Base-by-base conservation (phyloP, 1,140 invertebrate species). In the Hirudo medicinalis region DNA sequence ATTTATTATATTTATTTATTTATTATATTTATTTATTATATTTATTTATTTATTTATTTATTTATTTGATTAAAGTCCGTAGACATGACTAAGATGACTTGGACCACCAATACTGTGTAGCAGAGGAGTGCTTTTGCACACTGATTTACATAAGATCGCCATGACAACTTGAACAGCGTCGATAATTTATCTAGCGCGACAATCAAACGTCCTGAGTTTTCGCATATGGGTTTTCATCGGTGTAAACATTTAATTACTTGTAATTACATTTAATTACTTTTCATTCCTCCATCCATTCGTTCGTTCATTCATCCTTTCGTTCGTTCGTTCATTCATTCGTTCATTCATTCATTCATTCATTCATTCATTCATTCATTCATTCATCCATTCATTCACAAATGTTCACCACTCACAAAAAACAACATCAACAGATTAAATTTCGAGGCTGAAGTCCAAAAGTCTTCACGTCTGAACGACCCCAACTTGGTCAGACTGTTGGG, bases 401-500 rank as follows among this genome's bases (percentile, higher is more conserved):
- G n/a, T n/a, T n/a, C n/a, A n/a, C n/a, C n/a, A n/a, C n/a, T n/a
- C n/a, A n/a, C n/a, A n/a, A 63, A 63, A 8, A 25, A 63, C 57
- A 22, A 25, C 11, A 25, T 63, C 29, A 63, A 22, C 22, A 63
- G 90, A 82, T 85, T 88, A 78, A 91, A 93, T 77, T 94, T 96
- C 79, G 88, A 91, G 78, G 87, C 91, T 55, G 92, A 94, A 80
- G 89, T 94, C 0, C 86, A 89, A 75, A 90, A 92, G 67, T 83
- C 94, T 76, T 90, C 91, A 1, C 88, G 89, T 8, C 81, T 95
- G 32, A 88, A 90, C 74, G 91, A 93, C 78, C 86, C 87, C 0
- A 90, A 94, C 80, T 88, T 95, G 70, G 89, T 91, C 40, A 85
- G 90, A 32, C 90, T 94, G 15, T 79, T 94, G 54, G 92, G 91